Evolutionary conservation across 1,140 invertebrate species (phyloP).

Genomic region (Vanessa atalanta): DNA sequence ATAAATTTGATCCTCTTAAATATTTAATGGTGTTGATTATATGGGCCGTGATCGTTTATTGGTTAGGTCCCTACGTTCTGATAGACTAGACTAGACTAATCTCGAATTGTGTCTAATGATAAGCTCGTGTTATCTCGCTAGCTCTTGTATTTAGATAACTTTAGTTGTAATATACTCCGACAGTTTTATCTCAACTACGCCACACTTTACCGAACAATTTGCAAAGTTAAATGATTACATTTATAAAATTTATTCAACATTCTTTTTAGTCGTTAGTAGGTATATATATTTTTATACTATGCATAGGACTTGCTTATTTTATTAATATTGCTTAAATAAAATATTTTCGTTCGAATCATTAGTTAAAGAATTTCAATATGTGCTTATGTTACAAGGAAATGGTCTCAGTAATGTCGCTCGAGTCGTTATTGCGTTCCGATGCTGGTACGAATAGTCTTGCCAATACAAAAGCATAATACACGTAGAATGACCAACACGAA

Average conservation of each 20-base stretch:
- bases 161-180: slow-evolving; percentile 6
- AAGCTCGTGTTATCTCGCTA: slow-evolving; percentile 3
- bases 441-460: slow-evolving; percentile 1
- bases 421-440: slow-evolving; percentile 16
- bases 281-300: not conserved
- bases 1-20: not conserved
- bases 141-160: slow-evolving; percentile 11
- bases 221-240: slow-evolving; percentile 4
- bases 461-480: not conserved
- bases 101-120: not conserved
- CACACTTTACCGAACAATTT: slow-evolving; percentile 3
- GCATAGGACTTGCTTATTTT: too few species aligned
- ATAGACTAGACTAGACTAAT: not conserved
- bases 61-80: too few species aligned
- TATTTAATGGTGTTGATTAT: not conserved
- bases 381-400: not conserved
- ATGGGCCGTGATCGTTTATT: too few species aligned
- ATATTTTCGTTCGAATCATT: slow-evolving; percentile 3
- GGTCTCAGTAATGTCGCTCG: not conserved
- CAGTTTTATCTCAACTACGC: slow-evolving; percentile 17
- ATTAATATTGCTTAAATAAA: not conserved
- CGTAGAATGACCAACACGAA: not conserved
- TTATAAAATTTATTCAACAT: not conserved
- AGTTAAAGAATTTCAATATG: slow-evolving; percentile 16
- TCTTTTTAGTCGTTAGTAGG: not conserved